Evolutionary conservation across 1,140 invertebrate genomes (phyloP).

Genomic region (Leptinotarsa undecemlineata): DNA sequence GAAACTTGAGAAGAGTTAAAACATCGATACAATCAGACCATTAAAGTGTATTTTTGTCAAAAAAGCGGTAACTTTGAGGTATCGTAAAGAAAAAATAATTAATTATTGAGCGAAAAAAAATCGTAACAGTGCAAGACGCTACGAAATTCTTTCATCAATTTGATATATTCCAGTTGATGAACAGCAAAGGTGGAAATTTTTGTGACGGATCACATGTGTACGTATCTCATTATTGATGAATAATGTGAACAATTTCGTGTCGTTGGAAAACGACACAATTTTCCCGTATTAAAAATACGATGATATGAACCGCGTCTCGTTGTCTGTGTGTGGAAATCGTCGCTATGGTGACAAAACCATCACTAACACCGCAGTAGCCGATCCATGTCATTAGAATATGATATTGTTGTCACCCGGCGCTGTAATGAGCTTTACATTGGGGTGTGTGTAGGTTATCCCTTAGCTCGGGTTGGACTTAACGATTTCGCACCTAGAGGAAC

Average conservation of each 20-base stretch:
- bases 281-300: slow-evolving; percentile 1
- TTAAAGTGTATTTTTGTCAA: too few species aligned
- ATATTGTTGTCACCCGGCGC: slow-evolving; percentile 41
- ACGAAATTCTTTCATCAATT: too few species aligned
- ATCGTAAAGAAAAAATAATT: too few species aligned
- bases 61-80: too few species aligned
- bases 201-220: background rate
- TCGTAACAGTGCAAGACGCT: too few species aligned
- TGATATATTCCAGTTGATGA: too few species aligned
- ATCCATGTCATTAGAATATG: slow-evolving; percentile 48
- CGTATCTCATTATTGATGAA: background rate
- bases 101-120: too few species aligned
- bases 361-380: slow-evolving; percentile 35
- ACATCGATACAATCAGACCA: too few species aligned
- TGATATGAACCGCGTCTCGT: slow-evolving; percentile 10
- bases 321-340: slow-evolving; percentile 32
- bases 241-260: background rate
- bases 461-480: slow-evolving; percentile 15
- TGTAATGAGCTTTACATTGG: slow-evolving; percentile 35
- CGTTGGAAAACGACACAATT: background rate
- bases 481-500: slow-evolving; percentile 6
- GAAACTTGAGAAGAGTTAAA: too few species aligned
- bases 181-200: too few species aligned
- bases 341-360: slow-evolving; percentile 31
- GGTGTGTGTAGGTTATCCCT: slow-evolving; percentile 10